Conservation (phyloP, 2,113 vertebrate genomes). For the Anas platyrhynchos region DNA sequence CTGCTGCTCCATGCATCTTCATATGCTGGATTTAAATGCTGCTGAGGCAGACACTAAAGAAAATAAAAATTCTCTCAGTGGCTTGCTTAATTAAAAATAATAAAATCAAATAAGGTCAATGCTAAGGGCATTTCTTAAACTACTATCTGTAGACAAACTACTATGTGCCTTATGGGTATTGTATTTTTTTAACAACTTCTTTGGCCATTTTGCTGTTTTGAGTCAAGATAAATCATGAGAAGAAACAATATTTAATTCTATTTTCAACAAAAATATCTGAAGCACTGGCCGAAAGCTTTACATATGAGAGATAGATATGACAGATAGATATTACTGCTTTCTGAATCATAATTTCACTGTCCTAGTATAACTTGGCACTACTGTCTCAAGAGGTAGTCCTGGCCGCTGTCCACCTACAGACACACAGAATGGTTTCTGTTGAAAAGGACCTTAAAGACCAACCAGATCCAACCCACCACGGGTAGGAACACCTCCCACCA, state of each 20-base stretch:
- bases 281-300: neutral
- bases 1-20: conserved; percentile 95
- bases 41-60: conserved; percentile 73
- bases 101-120: neutral
- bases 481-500: too few relatives aligned
- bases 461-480: too few relatives aligned
- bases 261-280: neutral
- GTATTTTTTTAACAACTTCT: neutral
- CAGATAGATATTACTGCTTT: neutral
- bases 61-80: neutral
- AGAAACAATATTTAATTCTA: neutral
- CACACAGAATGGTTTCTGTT: too few relatives aligned
- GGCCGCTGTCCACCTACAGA: neutral
- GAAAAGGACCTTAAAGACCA: too few relatives aligned
- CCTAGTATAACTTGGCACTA: neutral
- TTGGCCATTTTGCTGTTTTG: neutral
- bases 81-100: neutral
- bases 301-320: neutral
- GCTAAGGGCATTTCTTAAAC: neutral
- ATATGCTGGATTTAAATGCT: conserved; percentile 83
- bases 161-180: neutral
- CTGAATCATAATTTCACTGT: neutral
- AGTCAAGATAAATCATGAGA: neutral
- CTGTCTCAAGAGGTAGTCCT: neutral
- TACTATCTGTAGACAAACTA: neutral